These are phyloP conservation scores for Physella acuta DNA, from an alignment of 1,140 invertebrate genomes.

Conservation along the genomic window DNA sequence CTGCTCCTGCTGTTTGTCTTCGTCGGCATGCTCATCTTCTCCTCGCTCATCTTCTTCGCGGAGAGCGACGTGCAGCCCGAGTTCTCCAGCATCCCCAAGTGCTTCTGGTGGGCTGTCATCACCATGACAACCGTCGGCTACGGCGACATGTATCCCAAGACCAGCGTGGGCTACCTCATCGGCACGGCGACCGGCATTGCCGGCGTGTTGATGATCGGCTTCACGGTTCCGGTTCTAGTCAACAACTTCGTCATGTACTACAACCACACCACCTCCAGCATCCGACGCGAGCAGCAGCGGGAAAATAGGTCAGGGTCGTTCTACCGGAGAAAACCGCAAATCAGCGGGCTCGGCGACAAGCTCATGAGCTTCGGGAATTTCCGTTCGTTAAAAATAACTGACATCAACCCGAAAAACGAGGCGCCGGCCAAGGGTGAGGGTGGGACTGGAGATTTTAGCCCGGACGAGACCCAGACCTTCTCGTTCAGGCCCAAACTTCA, in stretches of 20 bases:
- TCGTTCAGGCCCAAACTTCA: too few relatives aligned
- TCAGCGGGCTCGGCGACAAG: too few relatives aligned
- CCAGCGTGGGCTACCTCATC: slow-evolving; percentile 51
- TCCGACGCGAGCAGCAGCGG: slow-evolving; percentile 17
- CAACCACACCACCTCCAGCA: slow-evolving; percentile 48
- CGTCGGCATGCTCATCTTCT: slow-evolving; percentile 98
- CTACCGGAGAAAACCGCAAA: too few relatives aligned
- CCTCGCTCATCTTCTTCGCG: slow-evolving; percentile 74
- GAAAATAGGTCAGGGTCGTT: neutral
- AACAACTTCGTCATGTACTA: slow-evolving; percentile 80
- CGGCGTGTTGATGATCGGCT: slow-evolving; percentile 98
- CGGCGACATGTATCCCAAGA: slow-evolving; percentile 79
- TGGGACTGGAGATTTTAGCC: too few relatives aligned
- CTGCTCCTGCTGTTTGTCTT: slow-evolving; percentile 96
- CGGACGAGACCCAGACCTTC: too few relatives aligned
- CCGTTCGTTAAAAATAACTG: too few relatives aligned
- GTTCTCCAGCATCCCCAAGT: slow-evolving; percentile 82
- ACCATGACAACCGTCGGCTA: slow-evolving; percentile 99
- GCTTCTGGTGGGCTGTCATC: slow-evolving; percentile 86
- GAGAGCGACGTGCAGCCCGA: slow-evolving; percentile 31
- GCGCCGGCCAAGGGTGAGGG: too few relatives aligned
- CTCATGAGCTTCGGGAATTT: too few relatives aligned
- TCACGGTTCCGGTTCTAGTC: slow-evolving; percentile 77
- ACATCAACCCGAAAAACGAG: too few relatives aligned
- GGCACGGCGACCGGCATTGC: slow-evolving; percentile 81